These are phyloP conservation scores for Eleginops maclovinus DNA, from an alignment of 2,113 vertebrate genomes.

Conservation along the genomic window DNA sequence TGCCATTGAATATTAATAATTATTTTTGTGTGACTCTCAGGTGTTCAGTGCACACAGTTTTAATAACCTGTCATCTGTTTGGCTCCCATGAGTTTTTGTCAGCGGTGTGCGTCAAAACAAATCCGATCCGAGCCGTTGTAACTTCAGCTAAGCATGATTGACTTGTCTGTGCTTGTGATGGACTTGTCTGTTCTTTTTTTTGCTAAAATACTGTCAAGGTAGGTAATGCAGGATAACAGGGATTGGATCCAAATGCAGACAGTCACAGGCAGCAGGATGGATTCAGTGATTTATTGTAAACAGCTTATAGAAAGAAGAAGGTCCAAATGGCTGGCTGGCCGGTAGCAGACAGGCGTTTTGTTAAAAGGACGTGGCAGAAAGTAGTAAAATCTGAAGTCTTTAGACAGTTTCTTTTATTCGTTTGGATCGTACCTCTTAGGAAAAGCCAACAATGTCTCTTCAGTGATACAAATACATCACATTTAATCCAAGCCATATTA, in stretches of 20 bases:
- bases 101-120: constrained; percentile 12
- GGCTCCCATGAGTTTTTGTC: constrained; percentile 5
- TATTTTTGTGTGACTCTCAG: background rate
- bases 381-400: background rate
- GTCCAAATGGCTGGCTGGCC: background rate
- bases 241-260: no score
- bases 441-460: background rate
- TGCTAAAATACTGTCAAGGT: background rate
- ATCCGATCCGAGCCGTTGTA: constrained; percentile 11
- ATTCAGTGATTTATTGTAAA: no score
- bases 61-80: background rate
- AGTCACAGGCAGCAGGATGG: no score
- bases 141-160: constrained; percentile 6
- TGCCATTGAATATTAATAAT: background rate
- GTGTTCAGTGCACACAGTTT: background rate
- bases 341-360: no score
- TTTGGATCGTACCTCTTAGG: background rate
- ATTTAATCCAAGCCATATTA: background rate
- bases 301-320: no score
- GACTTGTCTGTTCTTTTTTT: constrained; percentile 8
- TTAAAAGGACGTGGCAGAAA: no score
- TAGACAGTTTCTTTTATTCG: background rate
- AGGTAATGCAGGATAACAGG: no score
- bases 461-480: background rate
- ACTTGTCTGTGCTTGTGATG: constrained; percentile 9